Percentiles rank a stretch among this genome's conserved stretches.
These are phyloP conservation scores for Lysandra bellargus DNA, from an alignment of 2,888 invertebrate genomes.

Conservation along the genomic window DNA sequence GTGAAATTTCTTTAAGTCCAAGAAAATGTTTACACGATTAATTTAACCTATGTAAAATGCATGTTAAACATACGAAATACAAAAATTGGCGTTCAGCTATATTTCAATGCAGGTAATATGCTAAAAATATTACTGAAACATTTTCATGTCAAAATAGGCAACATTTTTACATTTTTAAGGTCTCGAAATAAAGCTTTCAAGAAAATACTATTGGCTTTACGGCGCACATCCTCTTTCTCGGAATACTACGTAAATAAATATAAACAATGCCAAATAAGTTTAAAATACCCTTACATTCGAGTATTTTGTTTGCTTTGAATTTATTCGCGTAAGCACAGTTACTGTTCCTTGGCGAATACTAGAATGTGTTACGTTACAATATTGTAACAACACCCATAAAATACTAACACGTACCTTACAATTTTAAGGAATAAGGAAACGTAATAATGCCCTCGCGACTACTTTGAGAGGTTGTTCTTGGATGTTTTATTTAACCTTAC, in stretches of 20 bases:
- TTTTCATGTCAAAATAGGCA: not conserved
- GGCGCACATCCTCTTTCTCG: slow-evolving; percentile 12
- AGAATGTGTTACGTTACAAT: slow-evolving; percentile 4
- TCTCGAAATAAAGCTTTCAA: slow-evolving; percentile 23
- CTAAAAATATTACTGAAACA: not conserved
- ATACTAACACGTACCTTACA: slow-evolving; percentile 2
- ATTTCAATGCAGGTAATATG: not conserved
- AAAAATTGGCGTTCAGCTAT: not conserved
- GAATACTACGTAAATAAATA: slow-evolving; percentile 31
- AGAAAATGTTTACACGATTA: no score
- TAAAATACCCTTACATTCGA: slow-evolving; percentile 24
- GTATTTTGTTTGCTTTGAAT: slow-evolving; percentile 29
- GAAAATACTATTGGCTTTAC: slow-evolving; percentile 23
- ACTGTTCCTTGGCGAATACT: slow-evolving; percentile 9
- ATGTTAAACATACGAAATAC: not conserved
- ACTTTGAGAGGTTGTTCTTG: not conserved
- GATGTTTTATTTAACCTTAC: not conserved
- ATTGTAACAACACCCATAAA: not conserved
- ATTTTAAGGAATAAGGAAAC: slow-evolving; percentile 15
- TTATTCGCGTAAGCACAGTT: slow-evolving; percentile 23
- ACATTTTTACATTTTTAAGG: not conserved
- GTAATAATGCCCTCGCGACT: not conserved
- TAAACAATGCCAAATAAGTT: slow-evolving; percentile 34
- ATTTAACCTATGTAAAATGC: no score
- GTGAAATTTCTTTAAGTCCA: not conserved